phyloP scores from a whole-genome alignment of 2,888 invertebrate genomes.

The Tortricodes alternella region DNA sequence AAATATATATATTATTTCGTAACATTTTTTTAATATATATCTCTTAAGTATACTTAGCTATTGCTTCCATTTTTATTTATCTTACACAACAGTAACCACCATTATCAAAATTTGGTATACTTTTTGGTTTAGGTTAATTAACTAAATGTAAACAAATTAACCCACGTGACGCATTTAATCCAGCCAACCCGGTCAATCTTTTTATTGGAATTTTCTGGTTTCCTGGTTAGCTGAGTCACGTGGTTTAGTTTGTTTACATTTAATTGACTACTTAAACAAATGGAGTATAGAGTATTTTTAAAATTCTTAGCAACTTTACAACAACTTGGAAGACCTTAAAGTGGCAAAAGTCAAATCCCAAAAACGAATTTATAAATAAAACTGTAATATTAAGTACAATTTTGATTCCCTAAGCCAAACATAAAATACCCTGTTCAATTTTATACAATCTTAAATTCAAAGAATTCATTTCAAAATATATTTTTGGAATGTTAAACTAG shows the following conservation, averaged over 20 bases:
- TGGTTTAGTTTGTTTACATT: too few species aligned
- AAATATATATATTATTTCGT: slow-evolving; percentile 20
- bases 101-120: not conserved
- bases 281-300: too few species aligned
- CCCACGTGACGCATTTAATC: too few species aligned
- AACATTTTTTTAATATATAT: slow-evolving; percentile 4
- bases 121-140: too few species aligned
- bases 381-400: not conserved
- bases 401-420: not conserved
- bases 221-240: too few species aligned
- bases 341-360: not conserved
- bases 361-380: not conserved
- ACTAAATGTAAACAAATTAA: too few species aligned
- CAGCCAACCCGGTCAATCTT: too few species aligned
- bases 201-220: too few species aligned
- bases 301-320: not conserved
- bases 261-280: too few species aligned
- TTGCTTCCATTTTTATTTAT: not conserved
- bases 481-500: slow-evolving; percentile 25
- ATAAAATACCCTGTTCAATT: slow-evolving; percentile 18
- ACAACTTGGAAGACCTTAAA: slow-evolving; percentile 4
- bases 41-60: not conserved
- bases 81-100: not conserved
- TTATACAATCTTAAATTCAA: not conserved
- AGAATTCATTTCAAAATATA: not conserved